Percentiles rank a stretch among this genome's conserved stretches.
Conservation (phyloP, 2,797 vertebrate species). For the Myotis planiceps region DNA sequence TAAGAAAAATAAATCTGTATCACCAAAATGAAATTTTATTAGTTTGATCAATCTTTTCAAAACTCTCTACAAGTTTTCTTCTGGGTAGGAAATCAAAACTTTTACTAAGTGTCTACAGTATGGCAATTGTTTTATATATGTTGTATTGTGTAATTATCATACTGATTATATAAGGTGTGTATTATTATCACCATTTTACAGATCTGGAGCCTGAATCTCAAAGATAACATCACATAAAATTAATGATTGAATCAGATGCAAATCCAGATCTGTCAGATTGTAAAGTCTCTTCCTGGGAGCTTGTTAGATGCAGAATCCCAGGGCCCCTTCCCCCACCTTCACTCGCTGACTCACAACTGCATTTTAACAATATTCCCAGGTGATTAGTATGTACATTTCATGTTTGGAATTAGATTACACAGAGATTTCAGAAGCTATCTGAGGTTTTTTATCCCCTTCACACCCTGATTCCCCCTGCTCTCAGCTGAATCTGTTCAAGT, state of each 20-base stretch:
- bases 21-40: neutral
- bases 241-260: neutral
- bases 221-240: neutral
- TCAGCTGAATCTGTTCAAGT: too few species aligned
- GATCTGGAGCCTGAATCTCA: neutral
- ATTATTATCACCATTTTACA: neutral
- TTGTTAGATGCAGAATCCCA: neutral
- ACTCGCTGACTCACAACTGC: neutral
- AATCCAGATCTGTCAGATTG: neutral
- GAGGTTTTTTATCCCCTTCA: neutral
- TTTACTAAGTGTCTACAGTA: neutral
- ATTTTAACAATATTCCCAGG: neutral
- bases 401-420: neutral
- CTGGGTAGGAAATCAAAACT: neutral
- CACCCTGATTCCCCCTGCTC: too few species aligned
- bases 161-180: neutral
- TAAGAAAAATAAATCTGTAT: neutral
- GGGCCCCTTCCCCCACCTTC: rapidly evolving
- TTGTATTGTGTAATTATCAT: neutral
- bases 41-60: neutral
- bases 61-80: neutral
- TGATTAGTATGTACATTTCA: neutral
- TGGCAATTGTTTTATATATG: neutral
- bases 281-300: neutral
- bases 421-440: neutral